Evolutionary conservation across 2,888 invertebrate genomes (phyloP).

Genomic region (Plagodis dolabraria): DNA sequence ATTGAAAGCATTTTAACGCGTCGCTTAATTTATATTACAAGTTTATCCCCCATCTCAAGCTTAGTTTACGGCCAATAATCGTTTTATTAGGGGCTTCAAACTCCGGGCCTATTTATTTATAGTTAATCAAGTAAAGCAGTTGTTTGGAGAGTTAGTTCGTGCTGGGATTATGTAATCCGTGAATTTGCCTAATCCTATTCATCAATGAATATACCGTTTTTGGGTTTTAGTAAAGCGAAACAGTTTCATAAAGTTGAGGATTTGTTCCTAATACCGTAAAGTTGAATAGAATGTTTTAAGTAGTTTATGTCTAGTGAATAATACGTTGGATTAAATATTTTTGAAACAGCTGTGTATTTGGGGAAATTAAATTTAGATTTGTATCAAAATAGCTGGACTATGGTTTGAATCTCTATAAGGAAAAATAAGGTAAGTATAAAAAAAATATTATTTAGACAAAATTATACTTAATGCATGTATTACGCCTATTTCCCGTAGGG

Average conservation of each 20-base stretch:
- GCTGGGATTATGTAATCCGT: constrained; percentile 6
- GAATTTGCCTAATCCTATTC: constrained; percentile 12
- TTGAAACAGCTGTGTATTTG: too few species aligned
- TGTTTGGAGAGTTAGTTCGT: constrained; percentile 16
- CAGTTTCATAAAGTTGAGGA: background rate
- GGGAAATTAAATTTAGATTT: too few species aligned
- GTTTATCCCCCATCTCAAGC: constrained; percentile 27
- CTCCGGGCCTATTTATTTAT: constrained; percentile 25
- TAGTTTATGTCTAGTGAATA: background rate
- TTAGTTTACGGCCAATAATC: constrained; percentile 42
- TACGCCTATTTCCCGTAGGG: too few species aligned
- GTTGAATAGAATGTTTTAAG: background rate
- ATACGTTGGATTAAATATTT: background rate
- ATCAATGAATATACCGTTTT: constrained; percentile 5
- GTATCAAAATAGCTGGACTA: too few species aligned
- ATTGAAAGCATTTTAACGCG: constrained; percentile 22
- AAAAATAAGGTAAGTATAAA: too few species aligned
- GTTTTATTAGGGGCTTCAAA: constrained; percentile 31
- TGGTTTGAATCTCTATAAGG: too few species aligned
- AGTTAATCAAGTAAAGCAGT: constrained; percentile 30
- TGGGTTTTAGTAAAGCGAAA: constrained; percentile 4
- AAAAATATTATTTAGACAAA: too few species aligned
- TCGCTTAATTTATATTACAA: constrained; percentile 32
- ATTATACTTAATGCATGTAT: too few species aligned
- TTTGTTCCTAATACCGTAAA: background rate